Base-by-base conservation (phyloP, 2,113 vertebrate genomes). In the Recurvirostra avosetta region DNA sequence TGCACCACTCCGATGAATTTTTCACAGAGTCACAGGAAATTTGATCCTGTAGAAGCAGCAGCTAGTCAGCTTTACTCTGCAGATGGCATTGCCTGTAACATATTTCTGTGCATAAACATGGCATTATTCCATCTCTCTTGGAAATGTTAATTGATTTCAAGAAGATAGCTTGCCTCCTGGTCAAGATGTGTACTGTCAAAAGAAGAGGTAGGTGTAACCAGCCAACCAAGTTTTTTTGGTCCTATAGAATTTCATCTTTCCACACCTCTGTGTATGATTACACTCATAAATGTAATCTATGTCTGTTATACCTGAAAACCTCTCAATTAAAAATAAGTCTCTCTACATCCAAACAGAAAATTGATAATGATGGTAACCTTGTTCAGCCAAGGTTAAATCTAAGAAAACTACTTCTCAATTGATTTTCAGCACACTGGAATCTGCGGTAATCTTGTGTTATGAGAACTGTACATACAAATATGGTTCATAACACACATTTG, bases 111-210 rank as follows among this genome's bases (percentile, higher is more conserved):
- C 85, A 96, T 88, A 96, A 97, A 88, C 85, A 95, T 93, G 73
- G 76, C 92, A 96, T 67, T 93, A 91, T 92, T 96, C 91, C 88
- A 74, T 88, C 88, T 89, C 86, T 95, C 25, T 68, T 92, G 92
- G 65, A 97, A 97, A 97, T 96, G 96, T 94, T 95, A 97, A 97
- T 89, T 96, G 91, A 96, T 96, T 97, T 95, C 81, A 87, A 86
- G 66, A 96, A 79, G 62, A 89, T 50, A 94, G 72, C 58, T 96
- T 93, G 89, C 81, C 89, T 94, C 87, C 91, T 84, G 91, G 91
- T 97, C 95, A 97, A 94, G 81, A 95, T 53, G 25, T 30, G 58
- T 55, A 75, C 72, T 92, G 86, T 91, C 78, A 92, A 81, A 84
- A 91, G 90, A 92, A 75, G 61, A 81, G 72, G 92, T 66, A 89